Evolutionary conservation across 1,140 invertebrate genomes (phyloP).

Genomic region (Idris sp.): DNA sequence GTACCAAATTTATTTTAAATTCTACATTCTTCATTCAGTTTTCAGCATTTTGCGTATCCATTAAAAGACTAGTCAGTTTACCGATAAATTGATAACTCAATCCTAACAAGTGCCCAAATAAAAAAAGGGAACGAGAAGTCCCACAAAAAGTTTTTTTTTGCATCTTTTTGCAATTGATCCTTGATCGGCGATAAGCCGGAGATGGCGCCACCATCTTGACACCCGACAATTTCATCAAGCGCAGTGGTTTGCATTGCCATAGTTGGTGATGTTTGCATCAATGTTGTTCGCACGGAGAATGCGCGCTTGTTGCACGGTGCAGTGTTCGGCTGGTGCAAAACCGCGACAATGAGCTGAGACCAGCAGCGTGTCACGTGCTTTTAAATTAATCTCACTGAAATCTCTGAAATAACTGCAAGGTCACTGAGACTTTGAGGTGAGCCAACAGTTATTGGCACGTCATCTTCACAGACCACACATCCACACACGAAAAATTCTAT

Average conservation of each 20-base stretch:
- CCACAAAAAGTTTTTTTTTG: too few relatives aligned
- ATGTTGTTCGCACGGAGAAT: slow-evolving; percentile 67
- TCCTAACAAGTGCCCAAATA: too few relatives aligned
- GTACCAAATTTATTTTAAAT: too few relatives aligned
- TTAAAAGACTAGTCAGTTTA: too few relatives aligned
- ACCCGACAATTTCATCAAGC: slow-evolving; percentile 42
- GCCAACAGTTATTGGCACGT: slow-evolving; percentile 45
- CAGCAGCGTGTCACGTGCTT: slow-evolving; percentile 2
- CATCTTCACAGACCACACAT: slow-evolving; percentile 7
- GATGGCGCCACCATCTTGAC: slow-evolving; percentile 70
- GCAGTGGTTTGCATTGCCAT: slow-evolving; percentile 60
- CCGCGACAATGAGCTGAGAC: slow-evolving; percentile 57
- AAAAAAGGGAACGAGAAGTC: too few relatives aligned
- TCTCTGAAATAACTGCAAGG: slow-evolving; percentile 39
- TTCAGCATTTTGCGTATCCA: too few relatives aligned
- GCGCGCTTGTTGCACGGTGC: slow-evolving; percentile 67
- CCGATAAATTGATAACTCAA: too few relatives aligned
- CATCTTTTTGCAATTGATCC: too few relatives aligned
- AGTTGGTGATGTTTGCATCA: slow-evolving; percentile 71
- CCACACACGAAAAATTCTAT: too few relatives aligned
- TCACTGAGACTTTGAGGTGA: slow-evolving; percentile 54
- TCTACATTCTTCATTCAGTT: too few relatives aligned
- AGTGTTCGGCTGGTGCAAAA: slow-evolving; percentile 38
- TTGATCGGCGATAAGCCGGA: too few relatives aligned
- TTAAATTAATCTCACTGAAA: too few relatives aligned